Evolutionary conservation across 2,888 invertebrate genomes (phyloP).

Genomic region (Theristus sp.): DNA sequence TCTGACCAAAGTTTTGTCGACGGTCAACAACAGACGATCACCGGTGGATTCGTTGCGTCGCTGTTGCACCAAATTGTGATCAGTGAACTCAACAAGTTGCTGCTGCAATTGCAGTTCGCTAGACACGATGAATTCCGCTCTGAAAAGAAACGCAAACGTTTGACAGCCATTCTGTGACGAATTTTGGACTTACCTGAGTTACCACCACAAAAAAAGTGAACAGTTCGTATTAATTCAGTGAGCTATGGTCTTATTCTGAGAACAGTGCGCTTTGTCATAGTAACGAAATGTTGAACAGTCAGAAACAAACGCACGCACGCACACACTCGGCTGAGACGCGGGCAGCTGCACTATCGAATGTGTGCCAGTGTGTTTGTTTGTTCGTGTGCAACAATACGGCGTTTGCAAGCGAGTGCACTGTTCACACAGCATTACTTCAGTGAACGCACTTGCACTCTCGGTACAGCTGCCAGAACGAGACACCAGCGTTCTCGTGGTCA

Average conservation of each 20-base stretch:
- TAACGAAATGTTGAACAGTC: too few relatives aligned
- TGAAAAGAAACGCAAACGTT: background rate
- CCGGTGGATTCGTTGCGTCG: background rate
- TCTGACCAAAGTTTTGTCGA: background rate
- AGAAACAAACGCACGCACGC: background rate
- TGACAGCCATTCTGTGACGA: too few relatives aligned
- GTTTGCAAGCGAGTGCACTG: background rate
- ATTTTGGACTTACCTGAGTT: too few relatives aligned
- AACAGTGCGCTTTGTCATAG: too few relatives aligned
- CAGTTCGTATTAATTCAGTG: too few relatives aligned
- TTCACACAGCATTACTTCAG: background rate
- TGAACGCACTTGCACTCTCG: background rate
- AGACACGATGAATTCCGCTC: background rate
- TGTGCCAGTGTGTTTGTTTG: too few relatives aligned
- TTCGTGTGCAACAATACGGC: background rate
- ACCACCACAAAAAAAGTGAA: too few relatives aligned
- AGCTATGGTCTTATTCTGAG: too few relatives aligned
- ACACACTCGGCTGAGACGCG: too few relatives aligned
- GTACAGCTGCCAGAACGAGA: background rate
- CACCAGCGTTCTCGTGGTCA: background rate
- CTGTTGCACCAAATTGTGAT: background rate
- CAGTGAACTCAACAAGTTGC: background rate
- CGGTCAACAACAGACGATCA: background rate
- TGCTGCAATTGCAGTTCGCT: background rate
- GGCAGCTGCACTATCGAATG: too few relatives aligned